Conservation (phyloP, 2,113 vertebrate genomes). For the Pseudolaguvia tuberculata region DNA sequence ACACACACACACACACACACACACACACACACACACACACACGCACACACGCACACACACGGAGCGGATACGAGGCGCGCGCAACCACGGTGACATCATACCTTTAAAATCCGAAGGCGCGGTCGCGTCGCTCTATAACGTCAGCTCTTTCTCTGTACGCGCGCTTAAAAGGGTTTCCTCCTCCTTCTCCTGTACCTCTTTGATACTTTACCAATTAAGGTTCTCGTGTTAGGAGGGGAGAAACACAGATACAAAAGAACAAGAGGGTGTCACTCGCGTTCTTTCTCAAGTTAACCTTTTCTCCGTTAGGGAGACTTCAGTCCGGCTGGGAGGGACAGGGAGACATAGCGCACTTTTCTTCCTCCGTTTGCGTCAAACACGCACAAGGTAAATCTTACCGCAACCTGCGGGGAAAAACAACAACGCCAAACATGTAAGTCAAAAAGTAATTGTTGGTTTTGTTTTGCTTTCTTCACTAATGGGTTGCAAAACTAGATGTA, state of each 20-base stretch:
- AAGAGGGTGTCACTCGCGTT: constrained; percentile 58
- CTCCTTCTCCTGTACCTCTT: constrained; percentile 36
- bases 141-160: constrained; percentile 49
- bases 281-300: constrained; percentile 52
- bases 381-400: constrained; percentile 24
- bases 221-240: constrained; percentile 48
- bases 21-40: not conserved
- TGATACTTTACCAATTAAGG: constrained; percentile 63
- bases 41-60: not conserved
- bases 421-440: constrained; percentile 22
- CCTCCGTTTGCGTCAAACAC: constrained; percentile 45
- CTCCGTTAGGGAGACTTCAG: constrained; percentile 53
- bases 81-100: constrained; percentile 65
- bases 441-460: not conserved
- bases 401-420: not conserved
- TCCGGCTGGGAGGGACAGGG: constrained; percentile 59
- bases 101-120: constrained; percentile 69
- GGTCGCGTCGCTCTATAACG: constrained; percentile 64
- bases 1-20: not conserved
- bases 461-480: not conserved
- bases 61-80: constrained; percentile 45
- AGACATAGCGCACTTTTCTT: constrained; percentile 37
- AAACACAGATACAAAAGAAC: constrained; percentile 57
- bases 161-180: constrained; percentile 32
- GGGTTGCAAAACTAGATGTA: not conserved